Conservation (phyloP, 2,113 vertebrate species). For the Cairina moschata region DNA sequence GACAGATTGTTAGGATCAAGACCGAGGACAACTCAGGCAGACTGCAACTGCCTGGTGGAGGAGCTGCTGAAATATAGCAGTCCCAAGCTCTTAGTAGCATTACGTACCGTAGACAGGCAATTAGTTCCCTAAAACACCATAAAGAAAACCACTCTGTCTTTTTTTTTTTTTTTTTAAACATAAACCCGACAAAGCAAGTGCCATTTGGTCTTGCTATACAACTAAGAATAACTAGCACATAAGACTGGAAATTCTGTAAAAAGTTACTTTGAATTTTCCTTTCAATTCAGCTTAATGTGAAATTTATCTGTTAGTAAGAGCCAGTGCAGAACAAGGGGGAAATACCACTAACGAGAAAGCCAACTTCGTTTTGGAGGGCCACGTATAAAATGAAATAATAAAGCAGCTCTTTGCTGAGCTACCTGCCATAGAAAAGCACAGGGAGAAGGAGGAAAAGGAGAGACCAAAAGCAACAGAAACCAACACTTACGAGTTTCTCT, state of each 20-base stretch:
- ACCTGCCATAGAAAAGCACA: not conserved
- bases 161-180: not conserved
- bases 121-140: not conserved
- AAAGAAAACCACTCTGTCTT: not conserved
- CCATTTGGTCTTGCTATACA: not conserved
- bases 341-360: not conserved
- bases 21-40: slow-evolving; percentile 23
- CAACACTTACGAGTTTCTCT: not conserved
- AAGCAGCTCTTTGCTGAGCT: not conserved
- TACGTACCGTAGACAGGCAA: not conserved
- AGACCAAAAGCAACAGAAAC: not conserved
- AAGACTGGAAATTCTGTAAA: not conserved
- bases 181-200: not conserved
- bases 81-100: not conserved
- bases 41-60: not conserved
- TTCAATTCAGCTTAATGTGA: not conserved
- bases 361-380: not conserved
- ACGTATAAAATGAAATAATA: not conserved
- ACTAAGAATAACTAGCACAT: slow-evolving; percentile 3
- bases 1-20: slow-evolving; percentile 29
- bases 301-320: not conserved
- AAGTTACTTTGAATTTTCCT: not conserved
- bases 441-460: not conserved
- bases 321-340: not conserved
- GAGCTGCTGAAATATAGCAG: slow-evolving; percentile 11